Evolutionary conservation across 2,797 vertebrate genomes (phyloP), one percentile per base, ranked within the genome.

Genomic region (Lepus oiostolus): DNA sequence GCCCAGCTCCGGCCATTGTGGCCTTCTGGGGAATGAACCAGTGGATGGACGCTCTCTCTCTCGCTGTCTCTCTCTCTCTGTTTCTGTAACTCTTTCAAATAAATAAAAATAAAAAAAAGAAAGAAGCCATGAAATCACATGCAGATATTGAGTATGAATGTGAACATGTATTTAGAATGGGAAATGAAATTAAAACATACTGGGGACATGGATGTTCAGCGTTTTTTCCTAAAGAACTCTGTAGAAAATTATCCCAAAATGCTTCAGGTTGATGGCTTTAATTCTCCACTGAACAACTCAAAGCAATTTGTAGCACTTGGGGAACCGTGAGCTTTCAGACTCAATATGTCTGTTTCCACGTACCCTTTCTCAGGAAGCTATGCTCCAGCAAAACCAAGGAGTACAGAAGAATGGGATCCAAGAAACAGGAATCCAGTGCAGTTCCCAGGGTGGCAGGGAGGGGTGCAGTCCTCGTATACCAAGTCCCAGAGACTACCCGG

Each of bases 171-270:
- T 81, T 90, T 75, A 81, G 8, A 60, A 24, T 24, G 50, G 91
- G 70, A 77, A 82, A 54, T 77, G 30, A 85, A 81, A 77, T 62
- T 22, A 93, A 42, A 85, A 32, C 4, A 82, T 47, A 82, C 2
- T 14, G 28, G 70, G n/a, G 2, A 11, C 7, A 7, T 35, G n/a
- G 24, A 65, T n/a, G 3, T 32, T 82, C 63, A 22, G 35, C 16
- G 22, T 62, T 80, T 22, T n/a, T 74, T 22, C 72, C 90, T 90
- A 50, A 85, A 74, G 38, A 93, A 74, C 28, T 28, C 60, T 83
- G n/a, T 47, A 70, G 42, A 85, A 83, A 63, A 87, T 77, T 9
- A 26, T 77, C 4, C 32, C 28, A 2, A 76, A 71, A 68, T 82
- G 22, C 8, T 76, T 85, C 86, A 58, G 54, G 19, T 77, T 72